Conservation (phyloP, 2,797 vertebrate genomes). For the Rhinichthys osculus region DNA sequence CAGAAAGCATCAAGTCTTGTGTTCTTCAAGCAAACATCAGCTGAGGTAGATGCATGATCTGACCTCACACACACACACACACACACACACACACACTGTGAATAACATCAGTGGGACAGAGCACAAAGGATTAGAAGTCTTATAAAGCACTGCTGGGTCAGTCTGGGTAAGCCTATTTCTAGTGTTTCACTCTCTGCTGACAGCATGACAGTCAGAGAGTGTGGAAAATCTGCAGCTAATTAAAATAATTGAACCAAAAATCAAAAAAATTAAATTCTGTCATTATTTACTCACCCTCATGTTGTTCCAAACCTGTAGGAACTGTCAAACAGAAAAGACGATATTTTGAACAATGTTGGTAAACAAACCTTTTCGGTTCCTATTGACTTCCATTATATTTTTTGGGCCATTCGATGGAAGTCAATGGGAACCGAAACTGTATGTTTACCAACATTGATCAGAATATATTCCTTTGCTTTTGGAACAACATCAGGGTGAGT, state of each 20-base stretch:
- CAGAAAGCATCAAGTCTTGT: background rate
- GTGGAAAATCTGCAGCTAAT: background rate
- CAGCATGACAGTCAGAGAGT: background rate
- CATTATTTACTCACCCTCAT: background rate
- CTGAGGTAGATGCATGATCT: constrained; percentile 3
- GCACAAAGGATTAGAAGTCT: constrained; percentile 22
- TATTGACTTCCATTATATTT: background rate
- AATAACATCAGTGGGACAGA: constrained; percentile 2
- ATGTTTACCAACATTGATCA: background rate
- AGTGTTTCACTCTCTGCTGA: background rate
- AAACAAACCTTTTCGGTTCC: background rate
- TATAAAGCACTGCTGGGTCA: background rate
- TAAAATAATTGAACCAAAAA: background rate
- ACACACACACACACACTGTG: background rate
- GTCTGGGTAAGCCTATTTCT: background rate
- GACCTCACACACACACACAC: background rate
- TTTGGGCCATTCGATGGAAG: background rate
- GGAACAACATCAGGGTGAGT: background rate
- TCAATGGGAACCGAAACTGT: background rate
- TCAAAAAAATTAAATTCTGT: accelerated
- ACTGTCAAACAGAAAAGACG: too few relatives aligned
- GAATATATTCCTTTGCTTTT: background rate
- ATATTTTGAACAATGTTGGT: background rate
- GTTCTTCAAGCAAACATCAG: constrained; percentile 4
- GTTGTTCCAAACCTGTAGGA: background rate